Evolutionary conservation across 2,888 invertebrate species (phyloP), one percentile per base, ranked within the genome.

Genomic region (Trichogramma dendrolimi): DNA sequence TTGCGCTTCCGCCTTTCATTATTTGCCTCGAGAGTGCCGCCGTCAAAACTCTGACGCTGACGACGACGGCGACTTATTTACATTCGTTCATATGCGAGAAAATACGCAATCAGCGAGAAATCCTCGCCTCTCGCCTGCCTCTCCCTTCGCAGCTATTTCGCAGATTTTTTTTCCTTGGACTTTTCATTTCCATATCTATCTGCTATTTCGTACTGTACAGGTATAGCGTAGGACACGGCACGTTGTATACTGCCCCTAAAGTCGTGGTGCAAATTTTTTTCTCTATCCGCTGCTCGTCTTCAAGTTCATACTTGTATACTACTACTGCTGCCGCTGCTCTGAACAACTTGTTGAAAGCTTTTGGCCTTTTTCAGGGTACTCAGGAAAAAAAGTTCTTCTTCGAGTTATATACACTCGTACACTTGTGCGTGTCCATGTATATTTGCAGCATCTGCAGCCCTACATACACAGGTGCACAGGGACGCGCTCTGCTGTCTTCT

Each of bases 321-420:
- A 27, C 27, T 27, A 27, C 27, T 27, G 27, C 27, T 27, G 27
- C 27, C 3, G 27, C 43, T 43, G 42, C 14, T 5, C 5, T 10
- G 2, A 7, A 38, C 38, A 44, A 58, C 50, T 57, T 57, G 57
- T 57, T 57, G 43, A 57, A 57, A 58, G 46, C 52, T 58, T n/a
- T 58, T 58, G 11, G n/a, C 47, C 47, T 53, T 58, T 27, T 6
- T 48, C 40, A 47, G 40, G 40, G 47, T 14, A 53, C 52, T 52
- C 46, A 44, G 10, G 14, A 47, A 50, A 58, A 58, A 40, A 52
- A 47, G 14, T 6, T 46, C 11, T 39, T 55, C 47, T 11, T 49
- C 49, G 46, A 47, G 27, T 55, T 4, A 8, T 6, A 8, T 11
- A 6, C 4, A 27, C 6, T 6, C 44, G 41, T 48, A 46, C 38